Conservation (phyloP, 2,113 vertebrate species). For the Mixornis gularis region DNA sequence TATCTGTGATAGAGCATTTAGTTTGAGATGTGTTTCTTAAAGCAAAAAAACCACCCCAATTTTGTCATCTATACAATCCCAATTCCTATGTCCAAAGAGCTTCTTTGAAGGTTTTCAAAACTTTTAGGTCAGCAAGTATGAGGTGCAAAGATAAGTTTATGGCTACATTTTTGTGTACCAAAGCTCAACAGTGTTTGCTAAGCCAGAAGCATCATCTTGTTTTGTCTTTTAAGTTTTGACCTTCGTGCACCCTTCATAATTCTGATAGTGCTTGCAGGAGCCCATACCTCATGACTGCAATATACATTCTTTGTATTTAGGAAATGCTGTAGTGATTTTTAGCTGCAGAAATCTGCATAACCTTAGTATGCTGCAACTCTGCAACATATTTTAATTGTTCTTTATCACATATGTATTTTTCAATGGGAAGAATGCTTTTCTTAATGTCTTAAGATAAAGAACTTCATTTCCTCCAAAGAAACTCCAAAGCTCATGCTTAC, state of each 20-base stretch:
- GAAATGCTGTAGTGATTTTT: neutral
- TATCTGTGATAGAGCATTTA: neutral
- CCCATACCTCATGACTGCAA: neutral
- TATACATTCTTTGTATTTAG: neutral
- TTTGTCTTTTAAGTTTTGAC: neutral
- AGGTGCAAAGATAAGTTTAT: neutral
- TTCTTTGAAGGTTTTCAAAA: neutral
- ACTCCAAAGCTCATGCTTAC: neutral
- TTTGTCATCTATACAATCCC: neutral
- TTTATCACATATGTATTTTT: neutral
- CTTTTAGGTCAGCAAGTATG: neutral
- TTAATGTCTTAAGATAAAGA: neutral
- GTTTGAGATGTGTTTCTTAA: neutral
- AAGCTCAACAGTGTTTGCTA: neutral
- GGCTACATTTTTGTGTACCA: neutral
- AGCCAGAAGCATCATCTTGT: neutral
- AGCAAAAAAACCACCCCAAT: neutral
- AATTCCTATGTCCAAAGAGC: neutral
- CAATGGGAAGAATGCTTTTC: neutral
- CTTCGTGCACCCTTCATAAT: neutral
- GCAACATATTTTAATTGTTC: rapidly evolving
- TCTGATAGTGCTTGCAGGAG: neutral
- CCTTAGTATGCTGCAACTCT: neutral
- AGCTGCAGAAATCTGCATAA: neutral
- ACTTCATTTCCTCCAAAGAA: neutral